Base-by-base conservation (phyloP, 2,797 vertebrate species). In the Lepidocolaptes lacrymiger region DNA sequence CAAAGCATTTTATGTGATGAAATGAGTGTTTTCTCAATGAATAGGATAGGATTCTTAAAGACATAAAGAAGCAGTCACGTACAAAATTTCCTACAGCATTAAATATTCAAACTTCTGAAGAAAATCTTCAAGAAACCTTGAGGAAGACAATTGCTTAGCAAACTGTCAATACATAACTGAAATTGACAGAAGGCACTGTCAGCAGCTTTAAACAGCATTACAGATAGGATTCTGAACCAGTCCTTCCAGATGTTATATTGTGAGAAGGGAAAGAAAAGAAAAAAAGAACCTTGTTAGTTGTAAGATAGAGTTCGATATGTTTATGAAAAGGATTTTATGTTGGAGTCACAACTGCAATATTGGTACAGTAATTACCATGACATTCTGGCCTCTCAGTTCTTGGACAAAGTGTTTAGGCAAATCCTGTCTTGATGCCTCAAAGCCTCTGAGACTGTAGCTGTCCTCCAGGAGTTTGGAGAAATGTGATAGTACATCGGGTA, bases 211-310 rank as follows among this genome's bases (percentile, higher is more conserved):
- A 55, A 21, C 6, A 21, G 9, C 13, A 12, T n/a, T 46, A 58
- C n/a, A 63, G 43, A 24, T 51, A 66, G 5, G 12, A 62, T 66
- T 48, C 39, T 76, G 55, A 79, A 61, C 36, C 27, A 68, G 11
- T 9, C 14, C 6, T 78, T 87, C 16, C 32, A 66, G 17, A 61
- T 14, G 6, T 24, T 28, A 12, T 16, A 24, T 7, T 39, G 4
- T 32, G 7, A 44, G 6, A 1, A 9, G 2, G 3, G 3, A 5
- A 44, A 37, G 11, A 44, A 20, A 44, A 44, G 20, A 44, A 7
- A 23, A 43, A 20, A 4, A 27, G 27, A 28, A 52, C 30, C 7
- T 46, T 27, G 3, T 24, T 73, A n/a, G 10, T 52, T 92, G 77
- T 87, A 78, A 68, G 34, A 61, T 10, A 2, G 26, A 34, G 2